Base-by-base conservation (phyloP, 2,113 vertebrate species). In the Protobothrops flavoviridis region DNA sequence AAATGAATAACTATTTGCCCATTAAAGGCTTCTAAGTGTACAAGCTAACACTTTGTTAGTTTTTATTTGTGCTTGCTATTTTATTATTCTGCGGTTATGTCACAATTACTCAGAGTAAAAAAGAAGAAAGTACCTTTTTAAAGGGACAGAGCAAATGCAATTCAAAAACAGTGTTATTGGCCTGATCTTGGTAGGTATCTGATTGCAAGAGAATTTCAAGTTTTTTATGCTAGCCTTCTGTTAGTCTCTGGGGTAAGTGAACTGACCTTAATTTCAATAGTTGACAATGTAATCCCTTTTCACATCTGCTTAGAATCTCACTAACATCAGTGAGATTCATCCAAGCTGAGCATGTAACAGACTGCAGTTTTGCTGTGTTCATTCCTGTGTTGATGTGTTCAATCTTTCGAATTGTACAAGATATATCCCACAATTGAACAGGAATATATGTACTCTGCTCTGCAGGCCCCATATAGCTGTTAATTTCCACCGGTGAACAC, bases 1-100 rank as follows among this genome's bases (percentile, higher is more conserved):
- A 95, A 17, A 94, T 90, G 94, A 95, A 12, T 1, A 2, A 53
- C 48, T 88, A 91, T 94, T 93, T 91, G 74, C 94, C 95, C 93
- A 86, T 89, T 94, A 94, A 95, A 95, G 93, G 91, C 92, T 96
- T 95, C 92, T 87, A 94, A 59, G 87, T 4, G 1, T 59, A 89
- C 96, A 92, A 97, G 93, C 96, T 94, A 92, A 93, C 91, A 90
- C 53, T 92, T 33, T 21, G 64, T 92, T 69, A 88, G 43, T 91
- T 23, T 92, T 95, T 91, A 93, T 81, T 96, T 96, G 95, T 17
- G 74, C 20, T 81, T 81, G 17, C 33, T 94, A 96, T 96, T 95
- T 91, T 93, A 94, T 95, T 95, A 96, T 97, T 97, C 94, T 94
- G 94, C 96, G 96, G 94, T 94, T 96, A 94, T 95, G 94, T 95